Evolutionary conservation across 2,797 vertebrate species (phyloP), one percentile per base, ranked within the genome.

Genomic region (Dendrocincla fuliginosa): DNA sequence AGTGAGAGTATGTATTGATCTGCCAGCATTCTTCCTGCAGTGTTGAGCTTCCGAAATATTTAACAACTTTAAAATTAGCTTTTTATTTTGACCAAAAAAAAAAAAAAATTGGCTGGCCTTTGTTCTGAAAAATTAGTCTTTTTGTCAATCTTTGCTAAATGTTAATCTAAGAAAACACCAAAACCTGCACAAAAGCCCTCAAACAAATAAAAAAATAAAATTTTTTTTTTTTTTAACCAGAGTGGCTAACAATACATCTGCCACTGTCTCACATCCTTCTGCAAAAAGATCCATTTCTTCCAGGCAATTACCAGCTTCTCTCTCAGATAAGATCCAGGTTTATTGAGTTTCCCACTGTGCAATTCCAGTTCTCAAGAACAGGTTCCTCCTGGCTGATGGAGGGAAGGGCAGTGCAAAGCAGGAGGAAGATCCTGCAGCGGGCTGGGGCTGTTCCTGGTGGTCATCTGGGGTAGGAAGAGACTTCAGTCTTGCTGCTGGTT

Each of bases 1-100:
- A 89, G 81, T 70, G 81, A 63, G 95, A 86, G 86, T 61, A 84
- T 50, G 59, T 95, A 97, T 94, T 94, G 96, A 96, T 95, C 87
- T 70, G 17, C 39, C 82, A 71, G 74, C 56, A 33, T 82, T 85
- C 73, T 42, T 87, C 61, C 65, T 85, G 28, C 57, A 30, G 39
- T 18, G 22, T 12, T 84, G 69, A 79, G 81, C 78, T 82, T 89
- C 79, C 56, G 81, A 95, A 96, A 79, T 88, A 75, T 35, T 59
- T 30, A 74, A 16, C 42, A 90, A 87, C 80, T 89, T 82, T 3
- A 30, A 64, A 71, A 81, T 30, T 1, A 22, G 17, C 10, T 1
- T 23, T 84, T 90, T 39, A 25, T 67, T 69, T 56, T 42, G 35
- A n/a, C 4, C 1, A 15, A 53, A 63, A 32, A 46, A 39, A 37